These are phyloP conservation scores for Onychomys arenicola DNA, from an alignment of 2,797 vertebrate species.

Conservation along the genomic window DNA sequence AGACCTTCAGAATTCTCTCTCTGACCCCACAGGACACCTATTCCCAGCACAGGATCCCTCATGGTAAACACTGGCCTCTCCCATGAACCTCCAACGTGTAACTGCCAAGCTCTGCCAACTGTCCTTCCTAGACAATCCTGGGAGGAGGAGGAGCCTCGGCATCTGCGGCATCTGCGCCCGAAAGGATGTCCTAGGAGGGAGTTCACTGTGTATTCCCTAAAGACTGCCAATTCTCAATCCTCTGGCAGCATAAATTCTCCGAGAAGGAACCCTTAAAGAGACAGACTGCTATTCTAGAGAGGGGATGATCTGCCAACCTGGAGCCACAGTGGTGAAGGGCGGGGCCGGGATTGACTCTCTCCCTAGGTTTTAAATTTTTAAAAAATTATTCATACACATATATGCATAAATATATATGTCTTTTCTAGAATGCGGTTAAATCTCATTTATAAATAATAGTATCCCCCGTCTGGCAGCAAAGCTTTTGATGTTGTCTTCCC, in stretches of 20 bases:
- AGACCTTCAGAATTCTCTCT: neutral
- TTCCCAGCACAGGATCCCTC: neutral
- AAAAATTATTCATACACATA: neutral
- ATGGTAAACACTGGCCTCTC: neutral
- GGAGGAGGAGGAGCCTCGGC: neutral
- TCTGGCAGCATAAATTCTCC: neutral
- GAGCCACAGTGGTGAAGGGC: neutral
- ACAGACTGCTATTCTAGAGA: neutral
- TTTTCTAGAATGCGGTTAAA: slow-evolving; percentile 28
- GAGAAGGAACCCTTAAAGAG: neutral
- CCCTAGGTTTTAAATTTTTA: neutral
- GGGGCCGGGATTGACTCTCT: rapidly evolving
- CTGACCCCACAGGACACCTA: neutral
- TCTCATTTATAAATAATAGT: slow-evolving; percentile 53
- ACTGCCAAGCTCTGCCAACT: neutral
- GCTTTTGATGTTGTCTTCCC: slow-evolving; percentile 61
- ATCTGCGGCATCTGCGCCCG: neutral
- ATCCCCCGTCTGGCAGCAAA: neutral
- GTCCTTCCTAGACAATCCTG: neutral
- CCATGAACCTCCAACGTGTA: neutral
- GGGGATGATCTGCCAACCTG: neutral
- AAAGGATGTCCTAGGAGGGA: rapidly evolving
- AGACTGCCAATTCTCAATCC: neutral
- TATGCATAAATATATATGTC: neutral
- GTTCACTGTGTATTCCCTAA: rapidly evolving